Percentiles rank a stretch among this genome's conserved stretches.
Evolutionary conservation across 2,888 invertebrate species (phyloP).

Genomic region (Camptogramma bilineatum): DNA sequence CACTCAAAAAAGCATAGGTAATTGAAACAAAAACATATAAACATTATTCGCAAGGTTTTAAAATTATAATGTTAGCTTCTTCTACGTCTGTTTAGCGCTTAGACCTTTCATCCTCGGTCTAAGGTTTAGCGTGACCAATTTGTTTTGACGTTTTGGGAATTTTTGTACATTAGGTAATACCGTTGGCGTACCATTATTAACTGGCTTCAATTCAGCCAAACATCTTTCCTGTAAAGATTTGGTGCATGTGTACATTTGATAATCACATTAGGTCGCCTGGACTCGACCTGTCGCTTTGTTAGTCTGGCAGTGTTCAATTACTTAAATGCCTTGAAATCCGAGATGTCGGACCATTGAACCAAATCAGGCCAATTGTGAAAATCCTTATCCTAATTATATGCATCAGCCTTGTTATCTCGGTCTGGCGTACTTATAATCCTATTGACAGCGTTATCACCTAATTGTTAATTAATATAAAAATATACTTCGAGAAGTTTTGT

Average conservation of each 20-base stretch:
- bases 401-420: slow-evolving; percentile 2
- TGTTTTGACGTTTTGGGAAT: too few species aligned
- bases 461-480: too few species aligned
- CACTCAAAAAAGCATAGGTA: too few species aligned
- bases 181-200: background rate
- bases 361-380: slow-evolving; percentile 13
- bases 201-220: background rate
- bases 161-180: too few species aligned
- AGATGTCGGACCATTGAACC: slow-evolving; percentile 9
- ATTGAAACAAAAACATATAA: too few species aligned
- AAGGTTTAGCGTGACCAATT: too few species aligned
- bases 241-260: slow-evolving; percentile 7
- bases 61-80: too few species aligned
- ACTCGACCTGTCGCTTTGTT: slow-evolving; percentile 17
- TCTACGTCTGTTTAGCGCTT: too few species aligned
- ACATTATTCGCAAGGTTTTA: too few species aligned
- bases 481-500: too few species aligned
- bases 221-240: background rate
- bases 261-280: slow-evolving; percentile 12
- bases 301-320: slow-evolving; percentile 20
- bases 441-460: background rate
- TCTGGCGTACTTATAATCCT: background rate
- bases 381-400: slow-evolving; percentile 2
- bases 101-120: too few species aligned
- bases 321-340: slow-evolving; percentile 28